Base-by-base conservation (phyloP, 2,888 invertebrate species). In the Leptogaster cylindrica region DNA sequence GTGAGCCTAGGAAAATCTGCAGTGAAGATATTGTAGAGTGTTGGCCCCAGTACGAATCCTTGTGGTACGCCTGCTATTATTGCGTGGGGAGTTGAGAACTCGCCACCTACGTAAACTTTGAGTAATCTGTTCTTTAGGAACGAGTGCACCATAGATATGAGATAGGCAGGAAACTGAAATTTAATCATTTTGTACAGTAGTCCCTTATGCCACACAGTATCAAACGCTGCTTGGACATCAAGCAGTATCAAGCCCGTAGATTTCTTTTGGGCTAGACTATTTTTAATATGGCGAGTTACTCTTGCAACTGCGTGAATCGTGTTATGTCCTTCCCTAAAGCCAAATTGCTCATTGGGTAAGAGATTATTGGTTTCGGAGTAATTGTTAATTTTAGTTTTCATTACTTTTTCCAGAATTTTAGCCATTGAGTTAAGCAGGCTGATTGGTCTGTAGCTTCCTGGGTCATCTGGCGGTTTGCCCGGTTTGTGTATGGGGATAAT, bases 141-240 rank as follows among this genome's bases (percentile, higher is more conserved):
- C n/a, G n/a, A 4, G 8, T 36, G 8, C 3, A 36, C 8, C 8
- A 36, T 12, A 6, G 36, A 36, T 36, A 6, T 7, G 2, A 36
- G 2, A 14, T 36, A 36, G n/a, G 8, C 3, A 14, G 36, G 36
- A 36, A 36, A 7, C 2, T 36, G 3, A 7, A 36, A 36, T 36
- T 36, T 3, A 7, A 36, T 36, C 36, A 36, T 36, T 6, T 36
- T 36, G 8, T 36, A 36, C n/a, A 36, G 2, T 4, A 36, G 36
- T 36, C 36, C 36, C n/a, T 36, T 25, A 10, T 51, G 51, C 51
- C 51, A 51, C 5, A 51, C 25, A 16, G 3, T 48, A 48, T 48
- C n/a, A n/a, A n/a, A n/a, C n/a, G n/a, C n/a, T n/a, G n/a, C n/a
- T n/a, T n/a, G n/a, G n/a, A n/a, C n/a, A 31, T 36, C 36, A 3